These are phyloP conservation scores for Lepidurus couesii DNA, from an alignment of 1,140 invertebrate genomes.

Conservation along the genomic window DNA sequence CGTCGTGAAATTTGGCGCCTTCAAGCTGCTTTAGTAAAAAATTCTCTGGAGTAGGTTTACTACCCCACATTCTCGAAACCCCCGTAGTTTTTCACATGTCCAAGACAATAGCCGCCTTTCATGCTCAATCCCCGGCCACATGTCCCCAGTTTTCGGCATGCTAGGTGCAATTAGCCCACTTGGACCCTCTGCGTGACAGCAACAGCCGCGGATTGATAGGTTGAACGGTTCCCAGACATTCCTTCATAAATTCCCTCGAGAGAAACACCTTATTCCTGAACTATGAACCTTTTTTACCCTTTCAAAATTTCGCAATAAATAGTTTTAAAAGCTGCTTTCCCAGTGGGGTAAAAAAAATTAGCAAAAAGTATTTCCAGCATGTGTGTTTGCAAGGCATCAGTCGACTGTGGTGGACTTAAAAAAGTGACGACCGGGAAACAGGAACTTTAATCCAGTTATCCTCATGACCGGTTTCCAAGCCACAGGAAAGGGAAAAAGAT, in stretches of 20 bases:
- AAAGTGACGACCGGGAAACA: not conserved
- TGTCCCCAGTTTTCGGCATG: not conserved
- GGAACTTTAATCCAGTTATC: constrained; percentile 19
- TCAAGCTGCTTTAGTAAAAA: no score
- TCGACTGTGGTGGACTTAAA: not conserved
- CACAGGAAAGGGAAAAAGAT: not conserved
- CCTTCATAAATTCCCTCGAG: no score
- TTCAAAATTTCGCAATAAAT: no score
- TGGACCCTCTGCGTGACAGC: not conserved
- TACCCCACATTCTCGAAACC: not conserved
- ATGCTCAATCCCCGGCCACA: not conserved
- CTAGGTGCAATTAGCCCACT: not conserved
- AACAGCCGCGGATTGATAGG: no score
- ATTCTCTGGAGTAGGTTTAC: not conserved
- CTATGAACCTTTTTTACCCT: no score
- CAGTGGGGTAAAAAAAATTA: no score
- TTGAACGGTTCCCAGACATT: no score
- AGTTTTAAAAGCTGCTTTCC: no score
- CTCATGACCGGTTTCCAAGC: constrained; percentile 14
- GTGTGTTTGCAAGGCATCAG: not conserved
- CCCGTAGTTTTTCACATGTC: not conserved
- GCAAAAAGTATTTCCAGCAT: not conserved
- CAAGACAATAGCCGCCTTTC: not conserved
- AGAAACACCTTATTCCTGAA: no score
- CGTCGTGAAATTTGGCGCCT: not conserved